These are phyloP conservation scores for Cheumatopsyche charites DNA, from an alignment of 1,140 invertebrate species.

Conservation along the genomic window DNA sequence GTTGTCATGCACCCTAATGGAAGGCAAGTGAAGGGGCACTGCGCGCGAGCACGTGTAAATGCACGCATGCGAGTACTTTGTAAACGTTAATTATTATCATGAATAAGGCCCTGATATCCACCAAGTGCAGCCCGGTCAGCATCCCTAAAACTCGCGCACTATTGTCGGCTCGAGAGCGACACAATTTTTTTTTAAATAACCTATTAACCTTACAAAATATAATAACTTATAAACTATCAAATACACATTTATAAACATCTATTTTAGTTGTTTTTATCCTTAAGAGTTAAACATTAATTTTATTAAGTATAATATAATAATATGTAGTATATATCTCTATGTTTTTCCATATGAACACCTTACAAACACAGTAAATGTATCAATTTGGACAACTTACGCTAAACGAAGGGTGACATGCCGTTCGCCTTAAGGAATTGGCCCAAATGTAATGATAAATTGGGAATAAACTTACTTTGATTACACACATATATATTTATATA, in stretches of 20 bases:
- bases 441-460: conserved; percentile 40
- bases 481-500: too few relatives aligned
- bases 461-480: conserved; percentile 34
- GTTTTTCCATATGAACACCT: conserved; percentile 43
- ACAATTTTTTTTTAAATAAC: background rate
- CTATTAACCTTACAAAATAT: conserved; percentile 24
- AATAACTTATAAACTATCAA: conserved; percentile 14
- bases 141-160: conserved; percentile 30
- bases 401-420: conserved; percentile 36
- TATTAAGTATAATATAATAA: conserved; percentile 43
- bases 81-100: conserved; percentile 44
- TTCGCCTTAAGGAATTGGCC: conserved; percentile 39
- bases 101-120: conserved; percentile 45
- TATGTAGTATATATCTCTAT: conserved; percentile 44
- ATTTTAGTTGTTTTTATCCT: conserved; percentile 30
- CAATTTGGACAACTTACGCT: conserved; percentile 44
- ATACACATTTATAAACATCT: conserved; percentile 42
- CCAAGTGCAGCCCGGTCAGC: conserved; percentile 25
- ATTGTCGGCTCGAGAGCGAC: background rate
- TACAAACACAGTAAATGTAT: conserved; percentile 39
- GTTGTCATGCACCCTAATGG: conserved; percentile 33
- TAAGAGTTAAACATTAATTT: conserved; percentile 31
- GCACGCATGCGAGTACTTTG: conserved; percentile 41
- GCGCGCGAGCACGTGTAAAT: conserved; percentile 21
- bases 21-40: conserved; percentile 42